Conservation (phyloP, 2,888 invertebrate genomes). For the Macrosoma leucophasiata region DNA sequence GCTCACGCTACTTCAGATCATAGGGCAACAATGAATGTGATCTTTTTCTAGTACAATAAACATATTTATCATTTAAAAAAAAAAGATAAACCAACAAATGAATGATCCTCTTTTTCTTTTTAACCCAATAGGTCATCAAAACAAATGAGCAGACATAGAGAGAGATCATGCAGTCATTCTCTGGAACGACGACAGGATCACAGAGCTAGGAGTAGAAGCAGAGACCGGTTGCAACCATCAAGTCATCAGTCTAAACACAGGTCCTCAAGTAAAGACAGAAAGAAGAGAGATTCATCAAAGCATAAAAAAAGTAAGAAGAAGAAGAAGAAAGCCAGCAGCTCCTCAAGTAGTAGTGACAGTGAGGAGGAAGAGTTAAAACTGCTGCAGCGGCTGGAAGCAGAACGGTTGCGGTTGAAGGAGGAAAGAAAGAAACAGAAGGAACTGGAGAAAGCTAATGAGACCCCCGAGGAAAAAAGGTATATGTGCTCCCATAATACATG, state of each 20-base stretch:
- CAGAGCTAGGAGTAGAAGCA: conserved; percentile 26
- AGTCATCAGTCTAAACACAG: conserved; percentile 33
- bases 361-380: conserved; percentile 78
- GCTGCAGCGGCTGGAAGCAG: conserved; percentile 82
- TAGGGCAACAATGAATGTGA: no score
- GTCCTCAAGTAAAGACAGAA: conserved; percentile 38
- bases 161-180: conserved; percentile 37
- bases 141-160: conserved; percentile 33
- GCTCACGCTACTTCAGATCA: no score
- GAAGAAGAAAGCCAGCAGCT: conserved; percentile 46
- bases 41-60: no score
- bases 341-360: conserved; percentile 57
- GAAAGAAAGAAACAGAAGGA: conserved; percentile 83
- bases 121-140: conserved; percentile 57
- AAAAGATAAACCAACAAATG: no score
- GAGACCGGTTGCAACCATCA: conserved; percentile 27
- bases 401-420: conserved; percentile 78
- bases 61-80: no score
- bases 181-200: conserved; percentile 34
- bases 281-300: conserved; percentile 26
- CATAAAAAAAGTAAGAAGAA: conserved; percentile 51
- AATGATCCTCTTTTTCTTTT: conserved; percentile 7
- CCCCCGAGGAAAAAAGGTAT: conserved; percentile 94
- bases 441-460: conserved; percentile 90
- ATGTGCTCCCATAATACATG: no score